Percentiles rank a stretch among this genome's conserved stretches.
Conservation (phyloP, 2,888 invertebrate genomes). For the Thysanoteuthis rhombus region DNA sequence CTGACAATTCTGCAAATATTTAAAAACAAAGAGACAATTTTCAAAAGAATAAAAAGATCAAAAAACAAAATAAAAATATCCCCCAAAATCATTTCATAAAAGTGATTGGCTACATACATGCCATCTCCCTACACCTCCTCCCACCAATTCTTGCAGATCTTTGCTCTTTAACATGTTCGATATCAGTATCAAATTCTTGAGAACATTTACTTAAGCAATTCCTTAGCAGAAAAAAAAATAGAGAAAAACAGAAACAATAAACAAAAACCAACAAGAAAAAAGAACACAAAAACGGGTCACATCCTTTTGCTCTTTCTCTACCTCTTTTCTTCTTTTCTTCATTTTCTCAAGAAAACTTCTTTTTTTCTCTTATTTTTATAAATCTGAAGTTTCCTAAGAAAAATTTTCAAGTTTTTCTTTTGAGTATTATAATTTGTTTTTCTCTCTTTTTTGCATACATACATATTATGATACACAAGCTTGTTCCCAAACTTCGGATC, state of each 20-base stretch:
- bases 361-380: background rate
- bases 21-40: background rate
- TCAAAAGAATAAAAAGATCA: background rate
- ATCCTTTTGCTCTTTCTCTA: background rate
- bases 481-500: no score
- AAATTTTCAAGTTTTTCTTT: background rate
- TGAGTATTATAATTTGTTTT: background rate
- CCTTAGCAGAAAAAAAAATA: background rate
- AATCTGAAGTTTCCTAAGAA: background rate
- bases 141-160: background rate
- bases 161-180: background rate
- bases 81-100: background rate
- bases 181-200: background rate
- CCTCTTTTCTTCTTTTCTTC: background rate
- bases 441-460: background rate
- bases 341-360: background rate
- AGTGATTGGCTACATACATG: background rate
- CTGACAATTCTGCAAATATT: background rate
- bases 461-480: background rate
- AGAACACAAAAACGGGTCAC: background rate
- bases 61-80: background rate
- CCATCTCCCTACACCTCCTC: background rate
- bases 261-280: background rate
- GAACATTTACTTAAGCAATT: background rate
- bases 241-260: background rate